These are phyloP conservation scores for Hirtodrosophila histrioides DNA, from an alignment of 2,888 invertebrate species.

Conservation along the genomic window DNA sequence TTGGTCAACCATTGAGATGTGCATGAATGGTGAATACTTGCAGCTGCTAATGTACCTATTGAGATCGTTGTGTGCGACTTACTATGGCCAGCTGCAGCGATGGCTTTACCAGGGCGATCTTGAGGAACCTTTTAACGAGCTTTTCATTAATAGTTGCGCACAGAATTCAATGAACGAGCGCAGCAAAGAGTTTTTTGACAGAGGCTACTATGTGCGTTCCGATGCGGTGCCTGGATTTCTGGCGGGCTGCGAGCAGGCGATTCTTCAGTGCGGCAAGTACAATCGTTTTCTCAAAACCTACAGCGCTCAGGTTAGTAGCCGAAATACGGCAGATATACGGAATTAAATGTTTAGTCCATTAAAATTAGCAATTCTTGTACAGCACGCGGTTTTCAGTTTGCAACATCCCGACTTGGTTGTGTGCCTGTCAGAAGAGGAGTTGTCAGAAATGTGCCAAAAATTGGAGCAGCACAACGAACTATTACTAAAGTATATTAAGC, in stretches of 20 bases:
- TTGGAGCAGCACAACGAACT: conserved; percentile 68
- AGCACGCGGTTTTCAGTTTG: conserved; percentile 82
- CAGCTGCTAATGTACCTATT: conserved; percentile 81
- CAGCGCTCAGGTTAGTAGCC: conserved; percentile 87
- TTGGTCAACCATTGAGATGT: conserved; percentile 80
- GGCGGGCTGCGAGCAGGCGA: conserved; percentile 87
- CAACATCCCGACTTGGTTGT: conserved; percentile 80
- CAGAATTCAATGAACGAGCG: conserved; percentile 72
- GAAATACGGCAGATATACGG: too few species aligned
- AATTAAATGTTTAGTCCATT: neutral
- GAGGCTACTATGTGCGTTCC: conserved; percentile 78
- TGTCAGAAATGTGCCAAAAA: conserved; percentile 69
- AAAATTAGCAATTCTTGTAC: neutral
- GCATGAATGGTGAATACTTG: conserved; percentile 76
- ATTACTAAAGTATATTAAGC: conserved; percentile 83
- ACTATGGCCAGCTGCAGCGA: conserved; percentile 87
- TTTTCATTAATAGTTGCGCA: conserved; percentile 87
- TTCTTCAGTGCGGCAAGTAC: conserved; percentile 91
- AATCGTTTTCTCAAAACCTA: conserved; percentile 89
- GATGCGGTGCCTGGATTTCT: conserved; percentile 88
- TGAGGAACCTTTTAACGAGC: conserved; percentile 92
- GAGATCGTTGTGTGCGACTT: conserved; percentile 81
- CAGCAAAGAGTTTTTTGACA: conserved; percentile 83
- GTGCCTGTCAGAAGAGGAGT: conserved; percentile 80
- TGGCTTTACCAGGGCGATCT: conserved; percentile 94